These are phyloP conservation scores for Lineus longissimus DNA, from an alignment of 1,140 invertebrate species.

Conservation along the genomic window DNA sequence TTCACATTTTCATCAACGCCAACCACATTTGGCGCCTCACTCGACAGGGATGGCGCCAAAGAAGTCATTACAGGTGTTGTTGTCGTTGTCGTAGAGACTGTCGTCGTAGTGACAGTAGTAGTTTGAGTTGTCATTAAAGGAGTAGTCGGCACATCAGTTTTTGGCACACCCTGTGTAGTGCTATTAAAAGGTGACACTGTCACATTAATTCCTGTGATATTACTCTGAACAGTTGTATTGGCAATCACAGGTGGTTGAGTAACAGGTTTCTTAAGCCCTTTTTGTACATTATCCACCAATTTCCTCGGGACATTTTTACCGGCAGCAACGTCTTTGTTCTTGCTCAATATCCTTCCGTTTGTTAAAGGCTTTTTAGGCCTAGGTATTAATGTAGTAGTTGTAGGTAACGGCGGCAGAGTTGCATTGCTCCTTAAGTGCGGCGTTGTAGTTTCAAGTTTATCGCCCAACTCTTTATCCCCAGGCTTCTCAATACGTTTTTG, in stretches of 20 bases:
- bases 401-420: not conserved
- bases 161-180: not conserved
- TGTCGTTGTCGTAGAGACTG: slow-evolving; percentile 3
- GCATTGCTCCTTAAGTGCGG: not conserved
- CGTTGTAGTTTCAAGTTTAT: too few species aligned
- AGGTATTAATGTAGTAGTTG: slow-evolving; percentile 6
- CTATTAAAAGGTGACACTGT: slow-evolving; percentile 5
- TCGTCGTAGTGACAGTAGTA: slow-evolving; percentile 13
- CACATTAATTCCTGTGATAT: too few species aligned
- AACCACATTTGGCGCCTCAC: slow-evolving; percentile 5
- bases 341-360: not conserved
- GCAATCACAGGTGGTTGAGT: not conserved
- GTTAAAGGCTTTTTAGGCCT: not conserved
- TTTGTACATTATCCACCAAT: slow-evolving; percentile 9
- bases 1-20: slow-evolving; percentile 14
- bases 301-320: slow-evolving; percentile 11
- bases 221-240: slow-evolving; percentile 6
- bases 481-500: too few species aligned
- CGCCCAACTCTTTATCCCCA: too few species aligned
- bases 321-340: slow-evolving; percentile 8
- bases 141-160: slow-evolving; percentile 4
- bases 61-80: slow-evolving; percentile 12
- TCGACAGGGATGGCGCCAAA: not conserved
- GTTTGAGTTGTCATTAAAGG: slow-evolving; percentile 9
- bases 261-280: not conserved